Conservation (phyloP, 1,140 invertebrate genomes). For the Neodiprion virginianus region DNA sequence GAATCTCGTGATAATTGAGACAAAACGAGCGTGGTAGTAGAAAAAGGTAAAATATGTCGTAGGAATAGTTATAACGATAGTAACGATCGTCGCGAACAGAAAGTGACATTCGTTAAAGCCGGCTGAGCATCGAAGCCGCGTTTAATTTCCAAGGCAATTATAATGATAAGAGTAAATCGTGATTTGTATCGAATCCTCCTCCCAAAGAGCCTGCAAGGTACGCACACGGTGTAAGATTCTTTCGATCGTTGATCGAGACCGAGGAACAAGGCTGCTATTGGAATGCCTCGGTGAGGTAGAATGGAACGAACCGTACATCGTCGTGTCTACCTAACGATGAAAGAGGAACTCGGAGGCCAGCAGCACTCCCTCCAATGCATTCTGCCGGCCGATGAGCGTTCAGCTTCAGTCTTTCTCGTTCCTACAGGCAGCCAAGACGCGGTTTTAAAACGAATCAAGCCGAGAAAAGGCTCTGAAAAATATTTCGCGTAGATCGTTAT, state of each 20-base stretch:
- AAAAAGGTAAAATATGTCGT: too few relatives aligned
- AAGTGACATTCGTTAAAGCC: too few relatives aligned
- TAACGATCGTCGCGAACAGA: too few relatives aligned
- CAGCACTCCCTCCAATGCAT: background rate
- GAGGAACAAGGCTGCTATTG: background rate
- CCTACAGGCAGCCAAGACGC: conserved; percentile 49
- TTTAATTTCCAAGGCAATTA: too few relatives aligned
- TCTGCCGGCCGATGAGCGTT: conserved; percentile 1
- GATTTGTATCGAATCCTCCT: background rate
- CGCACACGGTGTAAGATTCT: background rate
- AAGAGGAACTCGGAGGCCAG: conserved; percentile 3
- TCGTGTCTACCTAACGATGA: background rate
- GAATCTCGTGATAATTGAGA: too few relatives aligned
- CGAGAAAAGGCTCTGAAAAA: background rate
- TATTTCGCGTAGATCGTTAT: too few relatives aligned
- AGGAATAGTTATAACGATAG: too few relatives aligned
- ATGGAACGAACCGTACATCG: background rate
- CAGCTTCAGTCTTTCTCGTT: conserved; percentile 54
- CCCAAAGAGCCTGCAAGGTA: background rate
- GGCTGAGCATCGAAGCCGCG: too few relatives aligned
- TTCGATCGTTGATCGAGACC: background rate
- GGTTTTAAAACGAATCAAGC: conserved; percentile 9
- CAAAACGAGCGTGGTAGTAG: too few relatives aligned
- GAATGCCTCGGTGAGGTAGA: background rate
- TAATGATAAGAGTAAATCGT: background rate